phyloP scores from a whole-genome alignment of 2,113 vertebrate species.

The Camelus dromedarius region DNA sequence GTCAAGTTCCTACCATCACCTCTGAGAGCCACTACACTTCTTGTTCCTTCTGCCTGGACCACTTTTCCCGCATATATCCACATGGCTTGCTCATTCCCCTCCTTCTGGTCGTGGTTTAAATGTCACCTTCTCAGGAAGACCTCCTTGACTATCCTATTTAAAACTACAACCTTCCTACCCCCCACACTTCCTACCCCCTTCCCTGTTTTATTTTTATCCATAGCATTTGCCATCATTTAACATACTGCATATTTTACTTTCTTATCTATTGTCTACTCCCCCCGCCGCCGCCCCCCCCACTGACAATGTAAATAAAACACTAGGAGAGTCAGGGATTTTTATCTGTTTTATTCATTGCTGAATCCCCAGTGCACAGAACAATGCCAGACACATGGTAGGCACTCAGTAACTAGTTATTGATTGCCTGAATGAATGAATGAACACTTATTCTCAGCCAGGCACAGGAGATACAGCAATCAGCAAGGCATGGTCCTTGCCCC shows the following conservation, averaged over 20 bases:
- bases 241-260: background rate
- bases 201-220: background rate
- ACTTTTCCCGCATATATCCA: background rate
- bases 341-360: constrained; percentile 9
- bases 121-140: background rate
- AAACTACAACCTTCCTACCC: background rate
- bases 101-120: background rate
- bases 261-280: background rate
- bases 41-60: background rate
- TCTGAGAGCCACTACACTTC: background rate
- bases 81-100: background rate
- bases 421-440: constrained; percentile 10
- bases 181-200: background rate
- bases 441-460: background rate
- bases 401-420: background rate
- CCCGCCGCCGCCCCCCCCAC: no score
- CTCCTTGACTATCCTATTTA: background rate
- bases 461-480: constrained; percentile 2
- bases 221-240: background rate
- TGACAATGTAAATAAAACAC: background rate
- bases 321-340: background rate
- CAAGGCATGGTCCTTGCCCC: background rate
- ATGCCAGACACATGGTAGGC: background rate
- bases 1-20: background rate
- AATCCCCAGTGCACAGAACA: background rate